phyloP scores from a whole-genome alignment of 2,888 invertebrate genomes.

The Lysandra bellargus region DNA sequence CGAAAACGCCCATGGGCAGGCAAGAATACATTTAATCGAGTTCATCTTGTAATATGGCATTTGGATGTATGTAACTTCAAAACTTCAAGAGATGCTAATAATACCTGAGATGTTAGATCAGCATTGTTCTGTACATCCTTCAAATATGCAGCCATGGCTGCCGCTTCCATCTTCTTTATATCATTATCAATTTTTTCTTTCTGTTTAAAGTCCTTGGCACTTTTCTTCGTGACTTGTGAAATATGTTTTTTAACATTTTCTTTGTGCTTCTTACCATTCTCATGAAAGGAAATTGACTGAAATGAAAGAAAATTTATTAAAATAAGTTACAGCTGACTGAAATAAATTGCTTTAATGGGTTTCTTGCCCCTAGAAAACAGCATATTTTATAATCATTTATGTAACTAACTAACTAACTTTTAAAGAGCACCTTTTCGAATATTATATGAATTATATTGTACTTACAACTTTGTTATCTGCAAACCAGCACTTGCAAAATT shows the following conservation, averaged over 20 bases:
- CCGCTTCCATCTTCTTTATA: constrained; percentile 93
- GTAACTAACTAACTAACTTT: too few relatives aligned
- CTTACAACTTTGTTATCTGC: constrained; percentile 96
- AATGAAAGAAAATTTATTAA: constrained; percentile 5
- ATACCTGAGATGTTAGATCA: constrained; percentile 81
- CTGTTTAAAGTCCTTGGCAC: constrained; percentile 88
- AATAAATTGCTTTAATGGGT: too few relatives aligned
- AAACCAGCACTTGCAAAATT: constrained; percentile 99
- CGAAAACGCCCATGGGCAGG: too few relatives aligned
- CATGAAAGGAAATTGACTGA: constrained; percentile 96
- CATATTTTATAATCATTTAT: too few relatives aligned
- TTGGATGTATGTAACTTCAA: too few relatives aligned
- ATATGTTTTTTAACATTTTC: constrained; percentile 94
- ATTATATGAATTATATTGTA: constrained; percentile 39
- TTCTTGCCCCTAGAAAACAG: too few relatives aligned
- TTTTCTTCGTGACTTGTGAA: constrained; percentile 90
- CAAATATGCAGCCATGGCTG: constrained; percentile 92
- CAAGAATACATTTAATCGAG: too few relatives aligned
- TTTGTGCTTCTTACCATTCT: constrained; percentile 95
- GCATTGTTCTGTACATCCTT: constrained; percentile 89
- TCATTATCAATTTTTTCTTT: constrained; percentile 88
- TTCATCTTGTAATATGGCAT: too few relatives aligned
- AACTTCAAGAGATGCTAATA: not conserved
- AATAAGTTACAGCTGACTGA: not conserved
- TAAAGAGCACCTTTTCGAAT: too few relatives aligned